Evolutionary conservation across 2,113 vertebrate species (phyloP), one percentile per base, ranked within the genome.

Genomic region (Emydura subglobosa): DNA sequence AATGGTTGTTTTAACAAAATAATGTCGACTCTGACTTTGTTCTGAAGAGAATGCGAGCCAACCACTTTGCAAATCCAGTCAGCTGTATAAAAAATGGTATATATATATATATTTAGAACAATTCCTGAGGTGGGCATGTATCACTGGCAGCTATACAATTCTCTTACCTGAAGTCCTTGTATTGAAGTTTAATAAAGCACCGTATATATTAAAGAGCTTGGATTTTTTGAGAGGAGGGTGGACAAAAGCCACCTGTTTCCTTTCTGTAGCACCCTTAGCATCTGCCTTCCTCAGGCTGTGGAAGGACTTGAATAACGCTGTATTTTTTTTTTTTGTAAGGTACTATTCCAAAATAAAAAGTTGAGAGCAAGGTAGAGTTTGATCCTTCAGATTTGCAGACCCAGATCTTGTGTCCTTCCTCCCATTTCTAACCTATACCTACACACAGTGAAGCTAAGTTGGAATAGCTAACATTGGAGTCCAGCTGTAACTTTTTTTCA

Each of bases 1-100:
- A 95, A 81, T 50, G 57, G 53, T 83, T 49, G 65, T 88, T 82
- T 94, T 91, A 78, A 19, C 50, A 92, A 81, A 87, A 10, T 82
- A 53, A 57, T 90, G n/a, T 31, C 74, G 21, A 84, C 61, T 87
- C 81, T 54, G 61, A 68, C 39, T 44, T 94, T 86, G n/a, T 93
- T 94, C 24, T 25, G 57, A 79, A 94, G 83, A 92, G 55, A 42
- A 61, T 83, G 19, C 16, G 5, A 92, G 7, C 42, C 54, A 50
- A n/a, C 80, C 39, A 79, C 49, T 95, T 82, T 53, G 29, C 22
- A 91, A 93, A 82, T 88, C 86, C 68, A 88, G 24, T 72, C 72
- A 50, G 11, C n/a, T 68, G 21, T 55, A 85, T 83, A 55, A 50
- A 80, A 89, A 47, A 14, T 42, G 80, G 42, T 80, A 84, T 74